Evolutionary conservation across 2,113 vertebrate genomes (phyloP), one percentile per base, ranked within the genome.

Genomic region (Cardinalis cardinalis): DNA sequence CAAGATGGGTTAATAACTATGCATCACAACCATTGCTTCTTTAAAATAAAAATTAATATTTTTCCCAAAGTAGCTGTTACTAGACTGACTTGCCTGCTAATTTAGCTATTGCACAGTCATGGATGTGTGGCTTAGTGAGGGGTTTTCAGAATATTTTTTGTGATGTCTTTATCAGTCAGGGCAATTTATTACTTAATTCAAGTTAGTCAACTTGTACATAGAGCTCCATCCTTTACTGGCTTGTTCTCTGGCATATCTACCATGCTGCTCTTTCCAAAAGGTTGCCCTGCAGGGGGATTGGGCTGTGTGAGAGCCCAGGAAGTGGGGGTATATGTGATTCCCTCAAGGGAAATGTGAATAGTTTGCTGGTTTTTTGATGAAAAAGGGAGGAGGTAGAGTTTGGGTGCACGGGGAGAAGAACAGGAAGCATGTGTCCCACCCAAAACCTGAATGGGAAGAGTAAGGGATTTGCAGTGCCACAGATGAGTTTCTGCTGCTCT

Each of bases 91-190:
- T 92, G 79, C 59, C 66, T 84, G 46, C 32, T 71, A 43, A 88
- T 88, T 94, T 80, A 68, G 32, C 48, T 48, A 59, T 40, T 84
- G 51, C 60, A 69, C 32, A 77, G 90, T 40, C 66, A 52, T 77
- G 59, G 85, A 74, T 84, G 53, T 92, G 89, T 55, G 52, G 75
- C 56, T 89, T 90, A 91, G 84, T 87, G 79, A 73, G 76, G 34
- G 69, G 52, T 93, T 93, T 91, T 86, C 86, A 83, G 94, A 94
- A 60, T 78, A 59, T 53, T 84, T 86, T 87, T 94, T 91, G 92
- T 86, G 79, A 91, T 96, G 77, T 77, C 69, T 94, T 94, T 92
- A 92, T 95, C 95, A 52, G 79, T 44, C 89, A 94, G 94, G 80
- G 65, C 84, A 94, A 94, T 97, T 96, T 95, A 96, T 96, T 25